phyloP scores from a whole-genome alignment of 1,140 invertebrate species.

The Drosophila pseudoananassae region DNA sequence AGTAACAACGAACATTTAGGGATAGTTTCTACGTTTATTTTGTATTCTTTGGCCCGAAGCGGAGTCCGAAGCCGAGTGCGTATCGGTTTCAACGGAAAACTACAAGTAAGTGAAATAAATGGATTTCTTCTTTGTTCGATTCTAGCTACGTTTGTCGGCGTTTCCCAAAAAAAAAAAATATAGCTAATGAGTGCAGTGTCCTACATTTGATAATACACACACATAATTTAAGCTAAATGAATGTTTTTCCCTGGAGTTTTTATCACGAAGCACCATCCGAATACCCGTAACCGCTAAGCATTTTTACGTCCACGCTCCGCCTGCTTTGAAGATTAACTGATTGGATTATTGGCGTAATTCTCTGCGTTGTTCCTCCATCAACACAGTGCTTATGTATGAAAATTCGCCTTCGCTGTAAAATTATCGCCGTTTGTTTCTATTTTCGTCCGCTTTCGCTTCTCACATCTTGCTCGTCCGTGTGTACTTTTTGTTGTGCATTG shows the following conservation, averaged over 20 bases:
- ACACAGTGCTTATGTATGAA: constrained; percentile 39
- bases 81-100: not conserved
- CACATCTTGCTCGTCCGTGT: constrained; percentile 29
- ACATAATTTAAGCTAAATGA: constrained; percentile 13
- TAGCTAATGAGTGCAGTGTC: constrained; percentile 7
- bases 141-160: not conserved
- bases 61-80: too few relatives aligned
- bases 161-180: constrained; percentile 8
- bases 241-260: constrained; percentile 12
- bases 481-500: constrained; percentile 74
- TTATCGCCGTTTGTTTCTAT: constrained; percentile 74
- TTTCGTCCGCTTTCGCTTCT: constrained; percentile 68
- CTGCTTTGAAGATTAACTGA: constrained; percentile 59
- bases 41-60: not conserved
- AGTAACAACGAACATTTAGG: constrained; percentile 44
- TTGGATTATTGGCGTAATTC: constrained; percentile 53
- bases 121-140: constrained; percentile 4
- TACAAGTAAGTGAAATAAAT: constrained; percentile 26
- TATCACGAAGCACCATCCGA: constrained; percentile 12
- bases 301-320: constrained; percentile 49
- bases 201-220: constrained; percentile 6
- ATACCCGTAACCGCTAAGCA: constrained; percentile 33
- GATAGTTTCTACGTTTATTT: constrained; percentile 20
- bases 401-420: constrained; percentile 51
- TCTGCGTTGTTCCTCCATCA: constrained; percentile 25